Evolutionary conservation across 2,888 invertebrate species (phyloP).

Genomic region (Melieria picta): DNA sequence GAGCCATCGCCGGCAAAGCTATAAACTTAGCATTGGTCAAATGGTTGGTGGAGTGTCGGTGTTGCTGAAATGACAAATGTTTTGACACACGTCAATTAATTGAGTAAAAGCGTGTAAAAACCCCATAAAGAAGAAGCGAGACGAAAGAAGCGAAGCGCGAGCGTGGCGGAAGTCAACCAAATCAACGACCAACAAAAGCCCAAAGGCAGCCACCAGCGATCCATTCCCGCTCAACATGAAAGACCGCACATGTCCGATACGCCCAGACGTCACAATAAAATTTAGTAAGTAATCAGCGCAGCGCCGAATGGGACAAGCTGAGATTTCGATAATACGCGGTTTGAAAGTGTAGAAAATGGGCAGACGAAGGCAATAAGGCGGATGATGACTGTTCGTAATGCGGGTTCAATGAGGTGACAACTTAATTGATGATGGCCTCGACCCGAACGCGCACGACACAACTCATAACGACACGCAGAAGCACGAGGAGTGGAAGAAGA

Average conservation of each 20-base stretch:
- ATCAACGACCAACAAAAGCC: constrained; percentile 16
- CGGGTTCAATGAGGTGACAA: neutral
- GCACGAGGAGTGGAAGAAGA: no score
- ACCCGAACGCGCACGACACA: no score
- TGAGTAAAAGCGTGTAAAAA: constrained; percentile 32
- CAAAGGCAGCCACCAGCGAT: constrained; percentile 11
- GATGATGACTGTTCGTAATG: neutral
- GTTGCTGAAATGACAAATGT: constrained; percentile 45
- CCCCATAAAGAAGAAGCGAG: neutral
- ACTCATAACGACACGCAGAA: no score
- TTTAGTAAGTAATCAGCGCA: no score
- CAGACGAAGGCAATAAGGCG: neutral
- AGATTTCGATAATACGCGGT: no score
- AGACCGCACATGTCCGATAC: no score
- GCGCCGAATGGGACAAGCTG: no score
- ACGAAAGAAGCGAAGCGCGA: neutral
- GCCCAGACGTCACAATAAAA: no score
- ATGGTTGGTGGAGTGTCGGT: no score
- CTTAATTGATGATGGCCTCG: constrained; percentile 4
- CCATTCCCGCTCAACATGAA: neutral
- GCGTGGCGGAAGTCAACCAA: neutral
- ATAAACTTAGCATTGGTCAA: no score
- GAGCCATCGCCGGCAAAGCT: no score
- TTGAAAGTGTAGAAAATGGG: no score
- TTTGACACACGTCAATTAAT: constrained; percentile 52